Percentiles rank a stretch among this genome's conserved stretches.
These are phyloP conservation scores for Silurus asotus DNA, from an alignment of 2,113 vertebrate genomes.

Conservation along the genomic window DNA sequence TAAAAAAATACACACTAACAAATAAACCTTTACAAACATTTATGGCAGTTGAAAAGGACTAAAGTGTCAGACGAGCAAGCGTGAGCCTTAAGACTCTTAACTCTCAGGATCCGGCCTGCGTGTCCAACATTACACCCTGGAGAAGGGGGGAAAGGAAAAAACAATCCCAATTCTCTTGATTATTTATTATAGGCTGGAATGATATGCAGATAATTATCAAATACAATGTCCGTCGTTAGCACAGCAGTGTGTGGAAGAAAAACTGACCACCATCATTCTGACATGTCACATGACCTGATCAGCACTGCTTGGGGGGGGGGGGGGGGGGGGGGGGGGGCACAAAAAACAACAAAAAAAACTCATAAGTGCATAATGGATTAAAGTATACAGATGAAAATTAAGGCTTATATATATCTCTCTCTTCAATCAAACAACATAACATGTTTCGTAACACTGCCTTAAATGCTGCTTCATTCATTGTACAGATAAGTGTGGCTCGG, in stretches of 20 bases:
- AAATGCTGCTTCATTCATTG: slow-evolving; percentile 4
- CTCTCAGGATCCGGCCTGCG: too few relatives aligned
- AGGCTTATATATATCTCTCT: not conserved
- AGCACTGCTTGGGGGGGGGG: not conserved
- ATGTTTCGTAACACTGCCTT: not conserved
- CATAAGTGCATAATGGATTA: slow-evolving; percentile 14
- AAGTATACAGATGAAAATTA: not conserved
- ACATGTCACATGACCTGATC: slow-evolving; percentile 23
- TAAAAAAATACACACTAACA: slow-evolving; percentile 35
- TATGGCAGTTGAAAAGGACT: slow-evolving; percentile 47
- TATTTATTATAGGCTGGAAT: slow-evolving; percentile 27
- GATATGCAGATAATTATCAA: slow-evolving; percentile 26
- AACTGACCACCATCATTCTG: slow-evolving; percentile 9
- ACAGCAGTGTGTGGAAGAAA: slow-evolving; percentile 10
- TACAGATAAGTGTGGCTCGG: too few relatives aligned
- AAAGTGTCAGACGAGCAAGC: slow-evolving; percentile 9
- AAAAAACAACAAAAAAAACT: not conserved
- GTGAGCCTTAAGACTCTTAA: not conserved
- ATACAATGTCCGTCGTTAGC: slow-evolving; percentile 5
- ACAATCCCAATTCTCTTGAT: slow-evolving; percentile 19
- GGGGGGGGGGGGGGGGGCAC: not conserved
- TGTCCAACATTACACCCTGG: not conserved
- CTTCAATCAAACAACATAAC: not conserved
- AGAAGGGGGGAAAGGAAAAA: not conserved
- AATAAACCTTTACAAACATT: slow-evolving; percentile 38